These are phyloP conservation scores for Pseudomyrmex cubaensis DNA, from an alignment of 1,140 invertebrate species.

Conservation along the genomic window DNA sequence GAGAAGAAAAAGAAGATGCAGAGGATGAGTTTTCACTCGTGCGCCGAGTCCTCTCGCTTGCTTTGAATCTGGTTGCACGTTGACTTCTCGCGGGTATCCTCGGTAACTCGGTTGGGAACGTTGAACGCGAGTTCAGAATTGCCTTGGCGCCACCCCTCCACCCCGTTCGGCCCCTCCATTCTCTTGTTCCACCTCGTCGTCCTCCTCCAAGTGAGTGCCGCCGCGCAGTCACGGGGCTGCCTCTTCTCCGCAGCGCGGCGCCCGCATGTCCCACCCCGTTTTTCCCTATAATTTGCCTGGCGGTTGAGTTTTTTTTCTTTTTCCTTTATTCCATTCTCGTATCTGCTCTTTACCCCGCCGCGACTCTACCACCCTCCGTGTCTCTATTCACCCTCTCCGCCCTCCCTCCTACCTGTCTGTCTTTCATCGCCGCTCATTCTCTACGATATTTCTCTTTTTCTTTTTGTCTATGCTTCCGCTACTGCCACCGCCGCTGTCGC, in stretches of 20 bases:
- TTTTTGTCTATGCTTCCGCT: slow-evolving; percentile 46
- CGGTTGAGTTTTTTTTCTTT: slow-evolving; percentile 72
- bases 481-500: slow-evolving; percentile 58
- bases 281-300: slow-evolving; percentile 83
- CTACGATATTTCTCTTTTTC: slow-evolving; percentile 46
- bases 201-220: slow-evolving; percentile 46
- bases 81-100: slow-evolving; percentile 80
- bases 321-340: slow-evolving; percentile 78
- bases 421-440: slow-evolving; percentile 22
- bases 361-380: slow-evolving; percentile 29
- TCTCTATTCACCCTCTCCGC: not conserved
- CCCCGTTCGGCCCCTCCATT: slow-evolving; percentile 70
- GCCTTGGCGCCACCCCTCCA: slow-evolving; percentile 83
- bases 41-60: slow-evolving; percentile 34
- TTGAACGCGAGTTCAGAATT: slow-evolving; percentile 83
- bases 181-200: slow-evolving; percentile 66
- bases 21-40: slow-evolving; percentile 28
- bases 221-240: slow-evolving; percentile 30
- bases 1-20: not conserved
- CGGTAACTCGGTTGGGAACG: slow-evolving; percentile 79
- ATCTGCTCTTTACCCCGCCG: slow-evolving; percentile 64
- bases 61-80: slow-evolving; percentile 75
- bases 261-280: slow-evolving; percentile 73
- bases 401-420: not conserved
- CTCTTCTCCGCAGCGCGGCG: slow-evolving; percentile 47